Evolutionary conservation across 2,888 invertebrate species (phyloP).

Genomic region (Tineola bisselliella): DNA sequence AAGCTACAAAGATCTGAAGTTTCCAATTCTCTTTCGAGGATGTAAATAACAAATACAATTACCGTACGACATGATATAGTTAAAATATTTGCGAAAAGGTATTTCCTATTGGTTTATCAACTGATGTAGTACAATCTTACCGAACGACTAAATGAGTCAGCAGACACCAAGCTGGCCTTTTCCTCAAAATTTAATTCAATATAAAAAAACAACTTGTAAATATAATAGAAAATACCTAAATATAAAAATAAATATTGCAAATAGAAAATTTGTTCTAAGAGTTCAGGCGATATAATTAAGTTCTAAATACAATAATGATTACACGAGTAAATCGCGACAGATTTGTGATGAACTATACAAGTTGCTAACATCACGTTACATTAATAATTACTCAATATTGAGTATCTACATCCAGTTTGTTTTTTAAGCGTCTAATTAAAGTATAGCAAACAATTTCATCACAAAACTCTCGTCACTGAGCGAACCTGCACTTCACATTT

Average conservation of each 20-base stretch:
- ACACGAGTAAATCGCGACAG: not conserved
- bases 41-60: conserved; percentile 60
- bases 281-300: not conserved
- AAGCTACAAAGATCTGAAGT: conserved; percentile 50
- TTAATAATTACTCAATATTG: not conserved
- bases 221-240: conserved; percentile 1
- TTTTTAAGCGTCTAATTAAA: too few relatives aligned
- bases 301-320: not conserved
- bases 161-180: conserved; percentile 64
- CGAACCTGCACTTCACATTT: not conserved
- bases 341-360: not conserved
- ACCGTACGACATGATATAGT: conserved; percentile 67
- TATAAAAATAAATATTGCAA: conserved; percentile 10
- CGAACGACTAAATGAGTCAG: conserved; percentile 46
- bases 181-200: conserved; percentile 26
- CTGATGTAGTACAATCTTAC: conserved; percentile 35
- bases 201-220: not conserved
- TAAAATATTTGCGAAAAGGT: conserved; percentile 67
- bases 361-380: not conserved
- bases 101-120: conserved; percentile 60
- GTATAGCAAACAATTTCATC: not conserved
- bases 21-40: conserved; percentile 52
- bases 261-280: not conserved
- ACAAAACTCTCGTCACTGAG: not conserved
- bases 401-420: too few relatives aligned